phyloP scores from a whole-genome alignment of 2,888 invertebrate species.

The Nymphalis urticae region DNA sequence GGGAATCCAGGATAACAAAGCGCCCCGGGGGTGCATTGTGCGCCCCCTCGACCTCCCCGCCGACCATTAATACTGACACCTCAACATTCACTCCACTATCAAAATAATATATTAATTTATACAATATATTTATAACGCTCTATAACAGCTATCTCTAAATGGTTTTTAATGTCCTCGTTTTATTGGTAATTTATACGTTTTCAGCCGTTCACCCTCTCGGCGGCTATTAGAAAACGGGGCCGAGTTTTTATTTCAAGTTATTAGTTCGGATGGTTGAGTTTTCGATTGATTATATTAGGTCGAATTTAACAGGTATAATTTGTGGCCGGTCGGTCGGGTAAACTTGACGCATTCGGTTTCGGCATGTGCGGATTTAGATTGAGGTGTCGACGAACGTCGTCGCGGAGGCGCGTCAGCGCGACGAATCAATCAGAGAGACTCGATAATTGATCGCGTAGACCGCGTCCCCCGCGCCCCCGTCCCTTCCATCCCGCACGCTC shows the following conservation, averaged over 20 bases:
- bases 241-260: slow-evolving; percentile 55
- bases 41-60: slow-evolving; percentile 65
- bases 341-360: not conserved
- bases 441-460: slow-evolving; percentile 69
- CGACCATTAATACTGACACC: slow-evolving; percentile 77
- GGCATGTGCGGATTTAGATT: slow-evolving; percentile 13
- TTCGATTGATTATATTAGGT: slow-evolving; percentile 43
- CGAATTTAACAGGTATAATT: slow-evolving; percentile 31
- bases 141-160: slow-evolving; percentile 77
- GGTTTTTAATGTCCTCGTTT: slow-evolving; percentile 79
- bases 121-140: slow-evolving; percentile 72
- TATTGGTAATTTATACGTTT: slow-evolving; percentile 71
- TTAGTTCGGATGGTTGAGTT: slow-evolving; percentile 45
- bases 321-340: slow-evolving; percentile 8
- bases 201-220: slow-evolving; percentile 72
- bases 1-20: slow-evolving; percentile 73
- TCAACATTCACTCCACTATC: slow-evolving; percentile 71
- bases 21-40: slow-evolving; percentile 76
- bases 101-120: slow-evolving; percentile 66
- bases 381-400: slow-evolving; percentile 32
- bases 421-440: slow-evolving; percentile 72
- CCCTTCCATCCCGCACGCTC: slow-evolving; percentile 74
- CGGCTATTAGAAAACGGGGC: slow-evolving; percentile 68
- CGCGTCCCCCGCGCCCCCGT: slow-evolving; percentile 50
- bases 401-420: slow-evolving; percentile 39